phyloP scores from a whole-genome alignment of 2,797 vertebrate species.

The Amniataba percoides region DNA sequence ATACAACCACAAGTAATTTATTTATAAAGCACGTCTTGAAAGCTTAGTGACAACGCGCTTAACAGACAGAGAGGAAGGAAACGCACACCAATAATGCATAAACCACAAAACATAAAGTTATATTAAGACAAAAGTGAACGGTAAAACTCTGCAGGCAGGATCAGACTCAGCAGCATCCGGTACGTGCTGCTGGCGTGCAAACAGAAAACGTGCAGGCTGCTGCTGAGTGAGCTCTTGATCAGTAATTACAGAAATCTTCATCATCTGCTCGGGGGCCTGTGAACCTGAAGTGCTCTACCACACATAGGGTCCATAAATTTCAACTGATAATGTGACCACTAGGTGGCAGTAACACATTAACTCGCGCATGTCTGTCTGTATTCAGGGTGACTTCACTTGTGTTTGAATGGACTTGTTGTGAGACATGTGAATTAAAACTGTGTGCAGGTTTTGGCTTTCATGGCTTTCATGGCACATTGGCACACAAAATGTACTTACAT shows the following conservation, averaged over 20 bases:
- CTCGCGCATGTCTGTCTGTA: not conserved
- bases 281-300: not conserved
- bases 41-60: not conserved
- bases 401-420: not conserved
- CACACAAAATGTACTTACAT: not conserved
- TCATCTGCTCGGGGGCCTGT: not conserved
- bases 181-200: no score
- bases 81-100: not conserved
- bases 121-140: not conserved
- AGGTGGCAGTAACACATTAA: slow-evolving; percentile 46
- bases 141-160: not conserved
- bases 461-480: no score
- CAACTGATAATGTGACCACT: slow-evolving; percentile 24
- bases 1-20: not conserved
- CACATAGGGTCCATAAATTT: not conserved
- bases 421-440: no score
- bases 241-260: not conserved
- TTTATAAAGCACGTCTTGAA: not conserved
- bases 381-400: not conserved
- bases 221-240: not conserved
- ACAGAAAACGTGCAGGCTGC: not conserved
- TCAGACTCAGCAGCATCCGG: not conserved
- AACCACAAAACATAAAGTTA: not conserved
- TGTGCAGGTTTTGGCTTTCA: not conserved
- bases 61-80: not conserved